Percentiles rank a stretch among this genome's conserved stretches.
phyloP scores from a whole-genome alignment of 2,888 invertebrate species.

The Cephalotes varians region DNA sequence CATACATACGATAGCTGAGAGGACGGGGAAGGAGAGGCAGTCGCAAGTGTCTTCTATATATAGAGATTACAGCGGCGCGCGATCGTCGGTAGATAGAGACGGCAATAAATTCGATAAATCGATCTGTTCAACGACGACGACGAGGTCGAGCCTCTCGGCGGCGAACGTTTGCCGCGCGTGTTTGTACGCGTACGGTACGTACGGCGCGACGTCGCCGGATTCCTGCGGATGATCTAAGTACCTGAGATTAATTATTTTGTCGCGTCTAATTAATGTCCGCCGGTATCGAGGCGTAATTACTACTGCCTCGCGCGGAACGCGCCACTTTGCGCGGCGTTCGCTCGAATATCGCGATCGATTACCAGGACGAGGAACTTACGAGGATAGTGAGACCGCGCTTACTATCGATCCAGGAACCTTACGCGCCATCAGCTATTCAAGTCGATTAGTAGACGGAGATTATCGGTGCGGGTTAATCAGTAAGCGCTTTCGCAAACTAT shows the following conservation, averaged over 20 bases:
- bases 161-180: constrained; percentile 45
- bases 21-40: constrained; percentile 31
- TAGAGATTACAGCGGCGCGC: constrained; percentile 70
- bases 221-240: constrained; percentile 77
- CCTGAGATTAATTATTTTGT: constrained; percentile 80
- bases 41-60: constrained; percentile 75
- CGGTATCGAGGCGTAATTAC: constrained; percentile 69
- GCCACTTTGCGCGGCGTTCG: constrained; percentile 33
- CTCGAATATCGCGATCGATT: constrained; percentile 52
- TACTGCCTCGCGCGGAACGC: constrained; percentile 56
- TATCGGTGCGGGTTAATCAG: constrained; percentile 12
- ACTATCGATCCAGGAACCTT: constrained; percentile 16
- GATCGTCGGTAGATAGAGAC: constrained; percentile 62
- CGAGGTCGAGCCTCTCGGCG: constrained; percentile 58
- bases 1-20: not conserved
- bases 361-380: constrained; percentile 29
- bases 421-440: not conserved
- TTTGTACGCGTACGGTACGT: constrained; percentile 9
- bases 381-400: constrained; percentile 24
- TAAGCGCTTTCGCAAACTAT: constrained; percentile 26
- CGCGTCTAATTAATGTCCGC: constrained; percentile 77
- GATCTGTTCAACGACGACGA: constrained; percentile 64
- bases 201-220: constrained; percentile 42
- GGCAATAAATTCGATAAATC: constrained; percentile 77
- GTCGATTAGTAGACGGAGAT: constrained; percentile 30